These are phyloP conservation scores for Drosophila miranda DNA, from an alignment of 1,140 invertebrate species.

Conservation along the genomic window DNA sequence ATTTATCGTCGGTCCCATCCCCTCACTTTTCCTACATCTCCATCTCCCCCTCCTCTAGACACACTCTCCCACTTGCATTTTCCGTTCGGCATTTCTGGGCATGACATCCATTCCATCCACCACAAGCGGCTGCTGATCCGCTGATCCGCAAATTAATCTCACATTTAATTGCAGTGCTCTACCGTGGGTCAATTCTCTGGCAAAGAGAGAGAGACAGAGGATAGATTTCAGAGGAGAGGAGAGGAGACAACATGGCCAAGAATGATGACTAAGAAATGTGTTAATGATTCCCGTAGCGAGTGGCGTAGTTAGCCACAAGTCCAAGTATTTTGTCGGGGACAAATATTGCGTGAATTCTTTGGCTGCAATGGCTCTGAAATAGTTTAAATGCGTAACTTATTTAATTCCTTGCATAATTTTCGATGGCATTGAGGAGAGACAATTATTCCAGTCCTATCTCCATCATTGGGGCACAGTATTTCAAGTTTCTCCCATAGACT, in stretches of 20 bases:
- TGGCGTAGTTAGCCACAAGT: constrained; percentile 64
- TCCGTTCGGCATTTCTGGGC: constrained; percentile 20
- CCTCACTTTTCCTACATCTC: constrained; percentile 11
- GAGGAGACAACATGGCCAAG: constrained; percentile 14
- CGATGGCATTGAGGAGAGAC: constrained; percentile 9
- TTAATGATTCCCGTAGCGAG: constrained; percentile 58
- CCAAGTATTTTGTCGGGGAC: constrained; percentile 28
- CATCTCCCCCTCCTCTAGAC: too few relatives aligned
- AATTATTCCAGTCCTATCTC: too few relatives aligned
- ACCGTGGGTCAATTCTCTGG: constrained; percentile 42
- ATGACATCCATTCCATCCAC: neutral
- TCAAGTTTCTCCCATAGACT: constrained; percentile 49
- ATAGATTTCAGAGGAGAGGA: neutral
- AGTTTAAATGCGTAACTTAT: constrained; percentile 10
- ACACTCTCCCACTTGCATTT: constrained; percentile 31
- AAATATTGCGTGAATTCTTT: constrained; percentile 60
- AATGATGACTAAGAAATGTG: constrained; percentile 71
- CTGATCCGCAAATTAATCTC: constrained; percentile 52
- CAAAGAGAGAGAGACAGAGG: neutral
- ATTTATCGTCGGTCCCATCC: constrained; percentile 4
- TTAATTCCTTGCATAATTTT: constrained; percentile 29
- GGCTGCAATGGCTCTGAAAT: constrained; percentile 18
- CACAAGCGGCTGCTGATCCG: constrained; percentile 18
- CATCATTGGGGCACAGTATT: constrained; percentile 17
- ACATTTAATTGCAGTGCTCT: constrained; percentile 60